Percentiles rank a stretch among this genome's conserved stretches.
phyloP scores from a whole-genome alignment of 1,140 invertebrate species.

The Hylyphantes graminicola region DNA sequence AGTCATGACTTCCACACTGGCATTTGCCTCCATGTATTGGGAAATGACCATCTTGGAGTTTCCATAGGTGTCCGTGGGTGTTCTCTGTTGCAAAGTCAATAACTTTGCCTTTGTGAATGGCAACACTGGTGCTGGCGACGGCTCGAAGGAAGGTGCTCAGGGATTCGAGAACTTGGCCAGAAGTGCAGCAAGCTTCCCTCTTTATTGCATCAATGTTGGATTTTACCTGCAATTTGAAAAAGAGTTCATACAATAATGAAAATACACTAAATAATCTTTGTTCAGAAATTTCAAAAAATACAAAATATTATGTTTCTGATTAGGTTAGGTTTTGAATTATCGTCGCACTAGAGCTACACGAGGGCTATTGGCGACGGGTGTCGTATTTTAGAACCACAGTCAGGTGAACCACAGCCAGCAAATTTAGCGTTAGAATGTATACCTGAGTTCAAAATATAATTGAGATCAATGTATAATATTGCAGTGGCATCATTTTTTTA shows the following conservation, averaged over 20 bases:
- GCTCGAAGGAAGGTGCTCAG: not conserved
- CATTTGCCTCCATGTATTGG: not conserved
- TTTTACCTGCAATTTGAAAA: conserved; percentile 70
- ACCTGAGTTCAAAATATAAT: too few relatives aligned
- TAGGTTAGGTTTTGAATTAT: too few relatives aligned
- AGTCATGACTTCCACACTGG: not conserved
- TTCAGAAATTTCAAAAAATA: too few relatives aligned
- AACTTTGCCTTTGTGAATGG: not conserved
- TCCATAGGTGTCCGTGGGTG: conserved; percentile 17
- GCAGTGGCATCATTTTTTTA: too few relatives aligned
- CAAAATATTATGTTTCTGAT: too few relatives aligned
- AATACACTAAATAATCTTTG: not conserved
- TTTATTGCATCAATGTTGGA: conserved; percentile 58
- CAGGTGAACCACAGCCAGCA: too few relatives aligned
- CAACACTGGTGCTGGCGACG: not conserved
- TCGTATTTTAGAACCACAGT: too few relatives aligned
- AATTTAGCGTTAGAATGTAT: too few relatives aligned
- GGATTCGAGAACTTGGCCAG: not conserved
- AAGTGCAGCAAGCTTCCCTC: conserved; percentile 5
- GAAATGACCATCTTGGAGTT: not conserved
- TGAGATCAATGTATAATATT: too few relatives aligned
- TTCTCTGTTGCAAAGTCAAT: conserved; percentile 28
- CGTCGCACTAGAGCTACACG: too few relatives aligned
- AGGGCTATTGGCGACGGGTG: too few relatives aligned
- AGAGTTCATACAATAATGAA: not conserved